Evolutionary conservation across 2,113 vertebrate genomes (phyloP).

Genomic region (Oryctolagus cuniculus): mOryCun1.1 NC_091450.1:45089001-45089500

Average conservation of each 20-base stretch:
- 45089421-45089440: too few relatives aligned
- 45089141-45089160: not conserved
- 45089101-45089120: not conserved
- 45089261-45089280: too few relatives aligned
- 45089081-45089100: not conserved
- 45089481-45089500: too few relatives aligned
- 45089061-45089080: not conserved
- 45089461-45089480: not conserved
- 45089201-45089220: not conserved
- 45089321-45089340: too few relatives aligned
- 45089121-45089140: not conserved
- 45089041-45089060: not conserved
- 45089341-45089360: too few relatives aligned
- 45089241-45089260: too few relatives aligned
- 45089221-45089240: not conserved
- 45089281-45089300: not conserved
- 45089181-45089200: not conserved
- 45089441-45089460: not conserved
- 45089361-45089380: too few relatives aligned
- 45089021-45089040: not conserved
- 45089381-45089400: not conserved
- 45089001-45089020: not conserved
- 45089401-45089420: too few relatives aligned
- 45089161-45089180: constrained; percentile 8
- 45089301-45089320: too few relatives aligned